A percentile compares a stretch with the other conserved stretches of the same genome.
These are phyloP conservation scores for Lasius fuliginosus DNA, from an alignment of 2,888 invertebrate genomes.

Conservation along the genomic window DNA sequence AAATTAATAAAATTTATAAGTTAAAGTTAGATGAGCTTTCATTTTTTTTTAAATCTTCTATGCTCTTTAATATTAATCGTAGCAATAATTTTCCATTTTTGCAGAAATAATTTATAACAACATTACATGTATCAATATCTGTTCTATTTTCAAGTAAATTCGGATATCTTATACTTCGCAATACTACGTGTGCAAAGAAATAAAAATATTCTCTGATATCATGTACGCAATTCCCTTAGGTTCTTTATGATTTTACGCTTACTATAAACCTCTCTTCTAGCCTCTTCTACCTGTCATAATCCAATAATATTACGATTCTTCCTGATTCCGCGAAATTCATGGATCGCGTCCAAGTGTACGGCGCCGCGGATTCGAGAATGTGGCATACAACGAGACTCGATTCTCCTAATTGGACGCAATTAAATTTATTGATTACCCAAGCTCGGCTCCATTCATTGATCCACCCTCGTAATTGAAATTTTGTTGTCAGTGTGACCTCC, in stretches of 20 bases:
- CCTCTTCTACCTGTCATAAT: neutral
- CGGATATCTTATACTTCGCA: neutral
- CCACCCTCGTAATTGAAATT: slow-evolving; percentile 22
- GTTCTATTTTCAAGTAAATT: neutral
- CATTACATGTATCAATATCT: neutral
- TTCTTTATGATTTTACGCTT: neutral
- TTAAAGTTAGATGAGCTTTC: neutral
- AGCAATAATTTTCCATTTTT: neutral
- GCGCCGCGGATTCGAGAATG: slow-evolving; percentile 11
- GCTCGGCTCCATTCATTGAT: slow-evolving; percentile 47
- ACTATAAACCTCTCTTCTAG: slow-evolving; percentile 4
- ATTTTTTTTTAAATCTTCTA: neutral
- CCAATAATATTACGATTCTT: slow-evolving; percentile 11
- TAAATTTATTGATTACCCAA: slow-evolving; percentile 56
- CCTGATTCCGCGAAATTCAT: slow-evolving; percentile 1
- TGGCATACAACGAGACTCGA: slow-evolving; percentile 25
- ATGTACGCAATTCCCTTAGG: neutral
- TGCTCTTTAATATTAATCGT: neutral
- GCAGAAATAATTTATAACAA: neutral
- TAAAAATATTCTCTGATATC: neutral
- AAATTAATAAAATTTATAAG: no score
- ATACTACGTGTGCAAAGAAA: neutral
- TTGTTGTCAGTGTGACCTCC: neutral
- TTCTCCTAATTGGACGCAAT: slow-evolving; percentile 70
- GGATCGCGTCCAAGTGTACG: slow-evolving; percentile 7